Evolutionary conservation across 2,113 vertebrate species (phyloP), one percentile per base, ranked within the genome.

Genomic region (Calyptomena viridis): DNA sequence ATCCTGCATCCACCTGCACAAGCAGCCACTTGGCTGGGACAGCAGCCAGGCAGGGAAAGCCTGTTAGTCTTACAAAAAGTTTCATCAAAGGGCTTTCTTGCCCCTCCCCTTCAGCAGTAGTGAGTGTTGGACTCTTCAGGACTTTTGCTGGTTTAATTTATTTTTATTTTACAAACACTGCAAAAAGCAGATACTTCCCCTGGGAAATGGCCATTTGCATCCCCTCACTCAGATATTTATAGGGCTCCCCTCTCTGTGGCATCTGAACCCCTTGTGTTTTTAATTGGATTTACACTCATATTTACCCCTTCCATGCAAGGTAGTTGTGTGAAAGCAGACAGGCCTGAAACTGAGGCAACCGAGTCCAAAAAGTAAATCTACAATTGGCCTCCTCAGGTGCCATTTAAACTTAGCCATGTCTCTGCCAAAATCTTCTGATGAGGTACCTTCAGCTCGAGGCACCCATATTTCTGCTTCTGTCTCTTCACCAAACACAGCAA

Each of bases 71-170:
- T 78, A 62, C 53, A 13, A 21, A 79, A 76, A 31, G 85, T 76
- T 91, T 73, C 88, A 66, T 73, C 74, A 72, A 75, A 91, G 49
- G 78, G 47, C n/a, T 94, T 95, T 95, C 77, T 87, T 93, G 90
- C 22, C 58, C 20, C 49, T 82, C 49, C 52, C 28, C 62, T 50
- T 55, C 52, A 72, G 35, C 66, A 40, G 7, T 2, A 22, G 11
- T 30, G 66, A 3, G 5, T 31, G 19, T 24, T 63, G 33, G 66
- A 84, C 66, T 87, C 53, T 50, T 75, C 42, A 78, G 66, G 66
- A 84, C 73, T 56, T 94, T 23, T 82, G 35, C 35, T 87, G 47
- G 11, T 72, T 95, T 78, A 1, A 22, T 71, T 59, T 87, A 28
- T 68, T 96, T 94, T 95, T 62, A 31, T 96, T 94, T 94, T 58